Evolutionary conservation across 2,113 vertebrate species (phyloP), one percentile per base, ranked within the genome.

Genomic region (Ailurus styani): DNA sequence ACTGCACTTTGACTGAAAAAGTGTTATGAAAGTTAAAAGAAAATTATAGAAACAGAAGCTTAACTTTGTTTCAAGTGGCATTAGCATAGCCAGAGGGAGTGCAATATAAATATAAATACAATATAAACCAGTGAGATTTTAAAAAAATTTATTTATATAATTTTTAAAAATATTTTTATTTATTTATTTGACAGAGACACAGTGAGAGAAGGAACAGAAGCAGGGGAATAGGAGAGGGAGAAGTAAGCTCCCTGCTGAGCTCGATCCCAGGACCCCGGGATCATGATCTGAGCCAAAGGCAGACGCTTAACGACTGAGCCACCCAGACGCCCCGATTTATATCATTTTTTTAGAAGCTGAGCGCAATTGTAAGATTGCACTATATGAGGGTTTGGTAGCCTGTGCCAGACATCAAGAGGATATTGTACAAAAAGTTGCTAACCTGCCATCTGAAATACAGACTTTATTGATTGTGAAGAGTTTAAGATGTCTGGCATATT

Each of bases 401-500:
- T 88, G 10, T 34, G 13, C 5, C 20, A 73, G 50, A 40, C n/a
- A 52, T 68, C 87, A 95, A 82, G 45, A 1, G 14, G 14, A 42
- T 60, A 42, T 21, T 40, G 8, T 55, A 13, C 52, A 73, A 79
- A 50, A 45, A 81, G 54, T 62, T 93, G 37, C 42, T 91, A 47
- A 77, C 27, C 47, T 82, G 17, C 84, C 25, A 70, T 72, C 27
- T 79, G 29, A 96, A 89, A 87, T 37, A 5, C 47, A 96, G 73
- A 97, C 11, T 96, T 40, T 68, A 96, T 79, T 87, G 66, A 94
- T 81, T 77, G 47, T 68, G 34, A 57, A 86, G 50, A 86, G 34
- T 47, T 2, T 89, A 79, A 75, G 25, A 66, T 89, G 18, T 83
- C 42, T 96, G 68, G 23, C 15, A 45, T 84, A 47, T 14, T 45